Evolutionary conservation across 2,113 vertebrate species (phyloP), one percentile per base, ranked within the genome.

Genomic region (Apaloderma vittatum): DNA sequence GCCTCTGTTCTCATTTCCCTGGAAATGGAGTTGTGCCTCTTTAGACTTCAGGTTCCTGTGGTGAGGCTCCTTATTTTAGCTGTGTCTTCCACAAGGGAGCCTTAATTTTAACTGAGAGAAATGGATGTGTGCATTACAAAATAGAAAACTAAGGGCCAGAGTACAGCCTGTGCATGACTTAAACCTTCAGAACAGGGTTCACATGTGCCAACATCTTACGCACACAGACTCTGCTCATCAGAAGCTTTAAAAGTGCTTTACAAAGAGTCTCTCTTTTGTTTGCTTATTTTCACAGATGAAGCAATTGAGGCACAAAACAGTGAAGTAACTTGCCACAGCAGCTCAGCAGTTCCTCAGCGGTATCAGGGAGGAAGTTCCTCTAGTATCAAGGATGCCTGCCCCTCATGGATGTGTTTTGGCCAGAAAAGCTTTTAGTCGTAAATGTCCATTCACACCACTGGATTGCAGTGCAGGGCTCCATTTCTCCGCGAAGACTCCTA

Each of bases 401-500:
- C 22, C 58, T 76, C 16, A 30, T 18, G 62, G 36, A 29, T 68
- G 6, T 15, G 48, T 76, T 84, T 71, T 71, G 30, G 19, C n/a
- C 19, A 62, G 46, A 89, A 81, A 30, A 91, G 24, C n/a, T 94
- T 79, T 66, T 68, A 66, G 34, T 71, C 21, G n/a, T 22, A 45
- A 45, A 55, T 30, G 17, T 45, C 45, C 27, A 12, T 63, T 67
- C 43, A 58, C 18, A 23, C 24, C 46, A 15, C 30, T 62, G 54
- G 62, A 76, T 62, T 79, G 77, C 58, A 85, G 1, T 67, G 40
- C 52, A 83, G 57, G 59, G 48, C 61, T 86, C 55, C 12, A 1
- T 94, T 97, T 95, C 93, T 76, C 59, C 87, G 92, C 37, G 59
- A 61, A 81, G 93, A 89, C 82, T 83, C 54, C 48, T 37, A n/a